Evolutionary conservation across 2,888 invertebrate genomes (phyloP), one percentile per base, ranked within the genome.

Genomic region (Aproaerema taeniolella): DNA sequence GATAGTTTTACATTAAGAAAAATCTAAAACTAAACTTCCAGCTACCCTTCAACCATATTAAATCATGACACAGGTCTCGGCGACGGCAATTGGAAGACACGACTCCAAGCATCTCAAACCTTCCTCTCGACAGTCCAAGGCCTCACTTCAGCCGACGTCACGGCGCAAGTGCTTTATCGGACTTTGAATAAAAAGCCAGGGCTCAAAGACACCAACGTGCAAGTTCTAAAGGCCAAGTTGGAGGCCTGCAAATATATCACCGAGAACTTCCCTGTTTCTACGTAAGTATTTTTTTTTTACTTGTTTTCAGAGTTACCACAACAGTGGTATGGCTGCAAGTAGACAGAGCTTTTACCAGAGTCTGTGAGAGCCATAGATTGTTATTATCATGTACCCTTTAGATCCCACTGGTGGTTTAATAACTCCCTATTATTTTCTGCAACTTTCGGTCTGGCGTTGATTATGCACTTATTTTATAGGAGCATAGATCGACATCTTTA

Each of bases 131-230:
- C 88, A 14, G 68, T 94, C 1, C 89, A 89, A 52, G 87, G 88
- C 2, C 87, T 92, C 54, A 90, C 92, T 17, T 64, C 88, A 1
- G 87, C 88, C 38, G 90, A 91, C 20, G 86, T 92, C 2, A 90
- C 92, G 0, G 89, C 93, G 0, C 97, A 97, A 74, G 90, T 94
- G 0, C 67, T 96, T 16, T 89, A 94, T 16, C 89, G 93, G 38
- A 89, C 90, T 2, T 62, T 95, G 10, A 91, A 90, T 50, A 93
- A 91, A 60, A 97, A 96, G 64, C 97, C 97, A 0, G 97, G 97
- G 0, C 71, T 92, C 0, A 92, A 95, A 67, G 97, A 97, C 61
- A 96, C 93, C 43, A 97, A 97, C 69, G 95, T 97, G 47, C 96
- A 97, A 88, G 96, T 96, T 9, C 74, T 96, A 35, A 96, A 96